Evolutionary conservation across 2,797 vertebrate species (phyloP).

Genomic region (Hippocampus kuda): DNA sequence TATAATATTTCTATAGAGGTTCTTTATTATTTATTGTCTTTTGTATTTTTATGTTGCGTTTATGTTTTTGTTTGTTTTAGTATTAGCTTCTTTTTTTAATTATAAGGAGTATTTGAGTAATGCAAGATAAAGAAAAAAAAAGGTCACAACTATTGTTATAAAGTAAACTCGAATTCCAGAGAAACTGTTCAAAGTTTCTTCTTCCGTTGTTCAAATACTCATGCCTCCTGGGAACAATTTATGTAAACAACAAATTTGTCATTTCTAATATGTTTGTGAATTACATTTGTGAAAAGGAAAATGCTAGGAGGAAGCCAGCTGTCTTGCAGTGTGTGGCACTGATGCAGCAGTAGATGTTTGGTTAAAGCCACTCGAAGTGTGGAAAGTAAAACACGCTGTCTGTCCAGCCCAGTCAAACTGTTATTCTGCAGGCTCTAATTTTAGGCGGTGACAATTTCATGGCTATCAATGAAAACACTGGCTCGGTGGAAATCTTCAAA

Average conservation of each 20-base stretch:
- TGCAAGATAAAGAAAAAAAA: no score
- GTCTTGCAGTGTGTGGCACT: not conserved
- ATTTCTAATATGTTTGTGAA: not conserved
- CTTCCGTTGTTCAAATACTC: not conserved
- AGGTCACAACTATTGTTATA: no score
- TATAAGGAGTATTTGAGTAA: no score
- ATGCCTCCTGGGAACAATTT: not conserved
- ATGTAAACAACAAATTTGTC: not conserved
- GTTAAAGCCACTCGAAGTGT: not conserved
- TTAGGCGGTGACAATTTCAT: constrained; percentile 25
- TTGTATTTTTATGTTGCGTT: no score
- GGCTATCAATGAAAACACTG: constrained; percentile 29
- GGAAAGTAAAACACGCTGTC: not conserved
- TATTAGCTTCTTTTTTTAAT: no score
- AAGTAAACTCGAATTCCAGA: no score
- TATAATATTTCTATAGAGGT: no score
- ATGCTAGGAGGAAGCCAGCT: not conserved
- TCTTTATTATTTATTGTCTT: no score
- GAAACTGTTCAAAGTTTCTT: no score
- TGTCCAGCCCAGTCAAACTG: constrained; percentile 18
- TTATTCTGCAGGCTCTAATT: constrained; percentile 30
- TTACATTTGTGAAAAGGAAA: not conserved
- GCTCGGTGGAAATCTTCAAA: constrained; percentile 23
- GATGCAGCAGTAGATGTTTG: not conserved
- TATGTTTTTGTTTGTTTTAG: no score